Percentiles rank a stretch among this genome's conserved stretches.
phyloP scores from a whole-genome alignment of 2,113 vertebrate species.

The Athene noctua region DNA sequence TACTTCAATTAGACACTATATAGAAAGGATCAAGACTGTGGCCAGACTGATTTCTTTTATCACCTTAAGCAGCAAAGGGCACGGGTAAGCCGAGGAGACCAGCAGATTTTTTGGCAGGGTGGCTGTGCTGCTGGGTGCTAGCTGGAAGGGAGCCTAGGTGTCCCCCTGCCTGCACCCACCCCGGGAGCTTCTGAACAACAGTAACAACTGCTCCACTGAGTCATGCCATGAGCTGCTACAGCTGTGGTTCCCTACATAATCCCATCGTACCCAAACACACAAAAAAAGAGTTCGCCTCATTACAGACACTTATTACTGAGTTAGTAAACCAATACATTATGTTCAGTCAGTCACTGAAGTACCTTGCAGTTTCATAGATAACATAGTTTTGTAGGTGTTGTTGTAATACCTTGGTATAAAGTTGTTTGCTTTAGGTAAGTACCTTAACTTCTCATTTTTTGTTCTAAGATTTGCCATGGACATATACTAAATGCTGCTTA shows the following conservation, averaged over 20 bases:
- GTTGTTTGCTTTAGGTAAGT: not conserved
- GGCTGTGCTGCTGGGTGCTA: not conserved
- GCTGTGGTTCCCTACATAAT: not conserved
- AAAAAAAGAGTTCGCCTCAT: not conserved
- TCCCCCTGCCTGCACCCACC: fast-evolving
- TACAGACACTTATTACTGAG: not conserved
- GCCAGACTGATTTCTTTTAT: not conserved
- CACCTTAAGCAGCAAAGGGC: not conserved
- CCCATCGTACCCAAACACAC: not conserved
- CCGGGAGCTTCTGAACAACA: not conserved
- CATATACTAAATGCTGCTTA: not conserved
- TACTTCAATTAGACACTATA: not conserved
- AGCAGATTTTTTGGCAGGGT: not conserved
- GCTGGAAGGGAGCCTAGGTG: not conserved
- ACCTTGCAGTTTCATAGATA: not conserved
- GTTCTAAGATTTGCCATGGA: not conserved
- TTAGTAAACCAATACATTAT: not conserved
- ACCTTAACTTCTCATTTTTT: not conserved
- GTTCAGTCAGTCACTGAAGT: not conserved
- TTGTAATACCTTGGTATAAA: not conserved
- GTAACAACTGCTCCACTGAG: not conserved
- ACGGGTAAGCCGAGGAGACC: not conserved
- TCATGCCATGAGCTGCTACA: not conserved
- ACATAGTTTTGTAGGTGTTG: not conserved
- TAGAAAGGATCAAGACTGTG: not conserved